Percentiles rank a stretch among this genome's conserved stretches.
Conservation (phyloP, 53 echinoderm and acorn worm genomes). For the Luidia sarsii region DNA sequence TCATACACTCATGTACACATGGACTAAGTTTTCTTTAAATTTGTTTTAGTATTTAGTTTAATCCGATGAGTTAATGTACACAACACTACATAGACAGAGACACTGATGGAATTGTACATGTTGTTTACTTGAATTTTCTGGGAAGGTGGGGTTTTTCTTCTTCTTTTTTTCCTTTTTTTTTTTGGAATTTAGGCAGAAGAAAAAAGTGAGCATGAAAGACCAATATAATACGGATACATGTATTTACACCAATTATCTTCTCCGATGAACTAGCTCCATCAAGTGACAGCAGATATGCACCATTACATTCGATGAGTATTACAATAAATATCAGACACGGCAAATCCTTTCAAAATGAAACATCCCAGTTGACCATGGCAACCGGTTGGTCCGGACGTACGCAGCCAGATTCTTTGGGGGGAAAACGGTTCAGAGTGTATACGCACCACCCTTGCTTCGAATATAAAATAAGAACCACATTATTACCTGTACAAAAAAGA, state of each 20-base stretch:
- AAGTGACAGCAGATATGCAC: too few species aligned
- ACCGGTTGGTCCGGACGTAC: too few species aligned
- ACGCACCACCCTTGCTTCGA: too few species aligned
- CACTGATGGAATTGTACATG: slow-evolving; percentile 11
- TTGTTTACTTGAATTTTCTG: neutral
- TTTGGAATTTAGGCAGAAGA: slow-evolving; percentile 7
- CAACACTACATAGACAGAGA: slow-evolving; percentile 25
- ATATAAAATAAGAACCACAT: too few species aligned
- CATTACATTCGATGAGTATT: too few species aligned
- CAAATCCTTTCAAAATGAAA: neutral
- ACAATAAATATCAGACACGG: neutral
- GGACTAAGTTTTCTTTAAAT: slow-evolving; percentile 3
- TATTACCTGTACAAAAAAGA: too few species aligned
- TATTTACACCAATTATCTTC: slow-evolving; percentile 15
- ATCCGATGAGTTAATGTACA: slow-evolving; percentile 31
- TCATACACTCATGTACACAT: slow-evolving; percentile 40
- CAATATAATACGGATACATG: neutral
- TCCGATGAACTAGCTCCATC: too few species aligned
- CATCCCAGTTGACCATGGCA: too few species aligned
- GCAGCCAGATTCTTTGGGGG: too few species aligned
- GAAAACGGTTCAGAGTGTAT: too few species aligned
- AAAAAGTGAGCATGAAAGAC: slow-evolving; percentile 1
- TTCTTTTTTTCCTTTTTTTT: neutral
- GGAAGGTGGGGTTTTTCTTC: neutral
- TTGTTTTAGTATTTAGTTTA: neutral